phyloP scores from a whole-genome alignment of 2,888 invertebrate genomes.

The Caenorhabditis sinica region DNA sequence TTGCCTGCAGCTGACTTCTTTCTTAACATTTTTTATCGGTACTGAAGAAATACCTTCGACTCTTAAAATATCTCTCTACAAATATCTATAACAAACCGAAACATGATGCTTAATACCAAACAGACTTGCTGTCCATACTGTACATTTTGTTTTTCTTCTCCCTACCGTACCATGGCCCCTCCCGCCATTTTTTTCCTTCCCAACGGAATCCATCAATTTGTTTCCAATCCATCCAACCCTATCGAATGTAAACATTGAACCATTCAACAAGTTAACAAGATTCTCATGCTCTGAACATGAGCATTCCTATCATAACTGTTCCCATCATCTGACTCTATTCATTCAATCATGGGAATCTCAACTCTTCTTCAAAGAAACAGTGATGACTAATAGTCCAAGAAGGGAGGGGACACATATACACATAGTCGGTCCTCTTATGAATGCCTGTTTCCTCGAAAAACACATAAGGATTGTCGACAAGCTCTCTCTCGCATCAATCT shows the following conservation, averaged over 20 bases:
- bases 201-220: neutral
- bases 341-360: slow-evolving; percentile 33
- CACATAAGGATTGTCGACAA: slow-evolving; percentile 57
- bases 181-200: neutral
- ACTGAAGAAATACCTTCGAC: too few species aligned
- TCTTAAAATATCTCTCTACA: too few species aligned
- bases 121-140: neutral
- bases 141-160: neutral
- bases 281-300: slow-evolving; percentile 54
- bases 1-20: too few species aligned
- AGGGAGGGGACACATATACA: slow-evolving; percentile 1
- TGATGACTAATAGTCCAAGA: slow-evolving; percentile 48
- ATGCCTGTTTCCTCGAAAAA: slow-evolving; percentile 43
- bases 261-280: slow-evolving; percentile 33
- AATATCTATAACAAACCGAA: too few species aligned
- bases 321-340: slow-evolving; percentile 34
- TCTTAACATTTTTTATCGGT: too few species aligned
- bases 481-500: slow-evolving; percentile 57
- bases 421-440: slow-evolving; percentile 35
- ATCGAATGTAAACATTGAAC: slow-evolving; percentile 26
- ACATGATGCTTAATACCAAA: neutral
- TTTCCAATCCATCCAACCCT: slow-evolving; percentile 6
- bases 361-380: slow-evolving; percentile 18
- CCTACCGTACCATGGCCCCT: slow-evolving; percentile 24
- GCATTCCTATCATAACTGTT: slow-evolving; percentile 37